Evolutionary conservation across 1,140 invertebrate genomes (phyloP), one percentile per base, ranked within the genome.

Genomic region (Euura saliciscinereae): DNA sequence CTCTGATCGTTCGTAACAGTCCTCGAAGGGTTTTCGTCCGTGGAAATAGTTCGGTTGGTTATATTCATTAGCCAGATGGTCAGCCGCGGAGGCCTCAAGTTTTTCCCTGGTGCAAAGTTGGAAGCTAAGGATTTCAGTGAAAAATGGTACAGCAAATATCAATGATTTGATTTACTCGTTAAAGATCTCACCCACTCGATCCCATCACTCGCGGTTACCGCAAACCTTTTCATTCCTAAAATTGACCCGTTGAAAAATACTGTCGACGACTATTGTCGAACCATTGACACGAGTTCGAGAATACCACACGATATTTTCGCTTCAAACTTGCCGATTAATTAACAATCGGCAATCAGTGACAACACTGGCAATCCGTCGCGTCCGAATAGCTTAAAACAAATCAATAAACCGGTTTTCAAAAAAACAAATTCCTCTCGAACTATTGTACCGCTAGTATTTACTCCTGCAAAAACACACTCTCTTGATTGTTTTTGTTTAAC

Each of bases 121-220:
- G 92, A 94, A 84, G 93, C 91, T 2, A 90, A 92, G 79, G 93
- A 93, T 84, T 93, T 92, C 76, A 90, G 90, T 78, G 92, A 91
- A 45, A 86, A 88, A 73, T 95, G 93, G 93, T 82, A 80, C 3
- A 81, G 79, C 51, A 59, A 6, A 59, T 13, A 0, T 68, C 42
- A 68, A 43, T 8, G 66, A 68, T 28, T 28, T 8, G 66, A 68
- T 28, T 28, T 28, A 28, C 28, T 28, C 28, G 28, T 28, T 28
- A 28, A 28, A 28, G 1, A 0, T 1, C 28, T 28, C 28, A 28
- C 28, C 28, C 28, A 28, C 28, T 28, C 28, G 28, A 28, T 28
- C 28, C 28, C 28, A 28, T 28, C 28, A 28, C 28, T 28, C 28
- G 28, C 28, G 28, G 28, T 28, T 28, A 28, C 28, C 28, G 28